Evolutionary conservation across 2,888 invertebrate genomes (phyloP), one percentile per base, ranked within the genome.

Genomic region (Megaustenia siamemsis): DNA sequence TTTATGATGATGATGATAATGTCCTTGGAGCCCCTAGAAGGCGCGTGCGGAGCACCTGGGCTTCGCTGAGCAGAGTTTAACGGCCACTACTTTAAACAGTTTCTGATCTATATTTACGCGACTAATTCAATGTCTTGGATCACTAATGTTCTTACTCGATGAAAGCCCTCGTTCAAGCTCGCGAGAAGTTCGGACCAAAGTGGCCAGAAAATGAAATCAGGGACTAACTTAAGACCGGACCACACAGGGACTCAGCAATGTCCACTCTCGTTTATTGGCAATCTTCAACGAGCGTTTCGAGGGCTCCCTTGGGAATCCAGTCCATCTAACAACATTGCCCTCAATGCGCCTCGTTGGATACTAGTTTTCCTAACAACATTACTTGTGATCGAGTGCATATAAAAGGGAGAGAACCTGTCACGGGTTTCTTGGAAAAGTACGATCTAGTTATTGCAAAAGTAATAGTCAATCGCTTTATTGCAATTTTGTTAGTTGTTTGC

Each of bases 201-300:
- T 60, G 53, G 49, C n/a, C 49, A 49, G 76, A 56, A 77, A 77
- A 77, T 60, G 76, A 77, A 77, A 77, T 77, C 76, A 35, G 40
- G 21, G 43, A 21, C 60, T 10, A 32, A 60, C 43, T 60, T 60
- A 56, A 77, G 38, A 40, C 60, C n/a, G 5, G 56, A 40, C 60
- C 38, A 56, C 6, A 8, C 60, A 1, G 21, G n/a, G 38, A 77
- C 35, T 38, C 32, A 40, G 56, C 38, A 60, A 40, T 56, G 76
- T 77, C 76, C 76, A 77, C 76, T 60, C 76, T 77, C 56, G 60
- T 77, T 77, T 77, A 77, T 60, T 56, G 76, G 40, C 76, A 56
- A 77, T 56, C 76, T 77, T 60, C 76, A 77, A 4, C 15, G 76
- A 40, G n/a, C 40, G n/a, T 77, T 40, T 77, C 38, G n/a, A 60